Conservation (phyloP, 2,797 vertebrate genomes). For the Coregonus sp. region DNA sequence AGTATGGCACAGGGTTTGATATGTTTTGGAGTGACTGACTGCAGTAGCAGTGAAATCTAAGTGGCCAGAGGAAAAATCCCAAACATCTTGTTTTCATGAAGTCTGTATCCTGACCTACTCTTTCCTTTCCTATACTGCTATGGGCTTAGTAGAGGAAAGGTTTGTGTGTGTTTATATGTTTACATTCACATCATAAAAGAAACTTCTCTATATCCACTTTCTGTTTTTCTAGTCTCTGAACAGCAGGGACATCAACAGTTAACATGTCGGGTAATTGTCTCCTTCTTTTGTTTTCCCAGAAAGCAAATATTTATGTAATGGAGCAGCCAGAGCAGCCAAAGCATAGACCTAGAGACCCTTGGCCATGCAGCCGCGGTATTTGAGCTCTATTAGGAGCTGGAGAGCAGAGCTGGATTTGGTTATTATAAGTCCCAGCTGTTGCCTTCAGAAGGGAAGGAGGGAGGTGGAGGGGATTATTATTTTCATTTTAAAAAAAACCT, state of each 20-base stretch:
- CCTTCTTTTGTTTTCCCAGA: slow-evolving; percentile 23
- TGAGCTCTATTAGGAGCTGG: slow-evolving; percentile 46
- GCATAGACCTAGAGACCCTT: slow-evolving; percentile 22
- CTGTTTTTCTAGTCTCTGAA: not conserved
- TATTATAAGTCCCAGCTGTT: slow-evolving; percentile 54
- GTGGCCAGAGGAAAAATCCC: slow-evolving; percentile 29
- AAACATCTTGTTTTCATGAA: slow-evolving; percentile 58
- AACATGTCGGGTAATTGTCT: not conserved
- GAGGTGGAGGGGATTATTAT: not conserved
- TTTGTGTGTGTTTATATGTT: slow-evolving; percentile 9
- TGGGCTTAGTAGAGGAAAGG: slow-evolving; percentile 13
- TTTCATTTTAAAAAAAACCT: too few relatives aligned
- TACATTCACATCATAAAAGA: not conserved
- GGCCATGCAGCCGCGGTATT: slow-evolving; percentile 26
- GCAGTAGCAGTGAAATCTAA: slow-evolving; percentile 28
- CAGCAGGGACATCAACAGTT: not conserved
- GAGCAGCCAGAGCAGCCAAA: slow-evolving; percentile 36
- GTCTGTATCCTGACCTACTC: slow-evolving; percentile 47
- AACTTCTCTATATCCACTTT: not conserved
- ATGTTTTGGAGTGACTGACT: slow-evolving; percentile 43
- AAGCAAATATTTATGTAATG: slow-evolving; percentile 56
- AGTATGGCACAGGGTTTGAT: slow-evolving; percentile 8
- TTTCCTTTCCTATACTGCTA: slow-evolving; percentile 26
- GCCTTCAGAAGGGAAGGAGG: slow-evolving; percentile 28
- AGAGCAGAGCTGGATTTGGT: slow-evolving; percentile 26